phyloP scores from a whole-genome alignment of 2,888 invertebrate species.

The Epinotia brunnichana region DNA sequence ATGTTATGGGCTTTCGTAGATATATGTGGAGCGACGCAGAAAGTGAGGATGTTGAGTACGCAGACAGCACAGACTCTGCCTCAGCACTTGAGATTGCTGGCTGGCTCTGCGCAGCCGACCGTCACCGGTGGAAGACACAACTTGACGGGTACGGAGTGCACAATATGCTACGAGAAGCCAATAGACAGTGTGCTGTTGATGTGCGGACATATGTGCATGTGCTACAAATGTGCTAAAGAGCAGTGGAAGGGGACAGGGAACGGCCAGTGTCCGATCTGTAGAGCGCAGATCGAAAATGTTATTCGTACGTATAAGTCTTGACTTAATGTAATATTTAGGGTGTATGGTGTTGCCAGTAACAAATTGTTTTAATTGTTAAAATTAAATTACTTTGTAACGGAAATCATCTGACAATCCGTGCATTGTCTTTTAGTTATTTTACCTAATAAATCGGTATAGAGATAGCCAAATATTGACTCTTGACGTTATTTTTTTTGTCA shows the following conservation, averaged over 20 bases:
- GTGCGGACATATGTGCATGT: slow-evolving; percentile 99
- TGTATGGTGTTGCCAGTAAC: slow-evolving; percentile 21
- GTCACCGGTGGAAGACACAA: slow-evolving; percentile 72
- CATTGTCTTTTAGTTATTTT: slow-evolving; percentile 19
- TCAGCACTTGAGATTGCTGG: slow-evolving; percentile 80
- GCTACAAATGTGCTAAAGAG: slow-evolving; percentile 96
- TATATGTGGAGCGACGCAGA: slow-evolving; percentile 96
- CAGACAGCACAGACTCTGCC: slow-evolving; percentile 74
- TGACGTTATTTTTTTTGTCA: slow-evolving; percentile 42
- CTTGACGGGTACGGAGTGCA: slow-evolving; percentile 89
- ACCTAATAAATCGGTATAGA: slow-evolving; percentile 29
- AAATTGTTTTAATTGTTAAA: not conserved
- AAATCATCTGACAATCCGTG: slow-evolving; percentile 17
- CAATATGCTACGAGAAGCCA: slow-evolving; percentile 96
- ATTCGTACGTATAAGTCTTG: slow-evolving; percentile 97
- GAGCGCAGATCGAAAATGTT: slow-evolving; percentile 96
- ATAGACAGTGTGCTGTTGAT: slow-evolving; percentile 98
- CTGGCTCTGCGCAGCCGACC: slow-evolving; percentile 79
- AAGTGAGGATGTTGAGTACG: slow-evolving; percentile 85
- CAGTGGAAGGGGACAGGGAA: slow-evolving; percentile 95
- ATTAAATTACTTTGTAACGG: not conserved
- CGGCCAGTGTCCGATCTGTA: slow-evolving; percentile 96
- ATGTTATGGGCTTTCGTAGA: slow-evolving; percentile 98
- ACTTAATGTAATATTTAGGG: slow-evolving; percentile 58
- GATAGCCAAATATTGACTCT: slow-evolving; percentile 41